Evolutionary conservation across 2,888 invertebrate genomes (phyloP).

Genomic region (Mechanitis messenoides): DNA sequence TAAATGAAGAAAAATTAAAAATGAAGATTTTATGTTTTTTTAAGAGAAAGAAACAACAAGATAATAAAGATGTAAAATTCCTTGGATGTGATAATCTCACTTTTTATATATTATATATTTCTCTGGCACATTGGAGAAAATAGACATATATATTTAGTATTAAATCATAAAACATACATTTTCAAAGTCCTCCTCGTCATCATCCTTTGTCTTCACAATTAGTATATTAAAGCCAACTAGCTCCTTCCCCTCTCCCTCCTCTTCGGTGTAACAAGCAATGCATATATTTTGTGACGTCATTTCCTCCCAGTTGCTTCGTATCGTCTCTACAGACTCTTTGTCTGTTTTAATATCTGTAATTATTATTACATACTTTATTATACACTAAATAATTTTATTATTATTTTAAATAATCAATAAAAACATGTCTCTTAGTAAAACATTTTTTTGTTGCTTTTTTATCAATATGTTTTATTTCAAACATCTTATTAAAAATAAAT

Average conservation of each 20-base stretch:
- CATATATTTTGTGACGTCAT: slow-evolving; percentile 44
- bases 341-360: slow-evolving; percentile 47
- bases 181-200: slow-evolving; percentile 50
- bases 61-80: too few species aligned
- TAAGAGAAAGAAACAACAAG: too few species aligned
- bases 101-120: too few species aligned
- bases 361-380: neutral
- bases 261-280: slow-evolving; percentile 54
- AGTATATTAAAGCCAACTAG: slow-evolving; percentile 57
- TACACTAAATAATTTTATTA: neutral
- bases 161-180: slow-evolving; percentile 32
- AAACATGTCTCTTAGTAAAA: too few species aligned
- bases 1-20: too few species aligned
- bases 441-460: too few species aligned
- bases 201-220: slow-evolving; percentile 45
- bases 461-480: too few species aligned
- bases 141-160: too few species aligned
- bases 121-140: too few species aligned
- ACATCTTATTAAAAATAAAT: too few species aligned
- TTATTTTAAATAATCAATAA: neutral
- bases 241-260: slow-evolving; percentile 43
- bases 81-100: too few species aligned
- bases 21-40: too few species aligned
- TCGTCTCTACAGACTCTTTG: slow-evolving; percentile 47
- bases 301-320: slow-evolving; percentile 49